Evolutionary conservation across 2,797 vertebrate genomes (phyloP).

Genomic region (Sparus aurata): DNA sequence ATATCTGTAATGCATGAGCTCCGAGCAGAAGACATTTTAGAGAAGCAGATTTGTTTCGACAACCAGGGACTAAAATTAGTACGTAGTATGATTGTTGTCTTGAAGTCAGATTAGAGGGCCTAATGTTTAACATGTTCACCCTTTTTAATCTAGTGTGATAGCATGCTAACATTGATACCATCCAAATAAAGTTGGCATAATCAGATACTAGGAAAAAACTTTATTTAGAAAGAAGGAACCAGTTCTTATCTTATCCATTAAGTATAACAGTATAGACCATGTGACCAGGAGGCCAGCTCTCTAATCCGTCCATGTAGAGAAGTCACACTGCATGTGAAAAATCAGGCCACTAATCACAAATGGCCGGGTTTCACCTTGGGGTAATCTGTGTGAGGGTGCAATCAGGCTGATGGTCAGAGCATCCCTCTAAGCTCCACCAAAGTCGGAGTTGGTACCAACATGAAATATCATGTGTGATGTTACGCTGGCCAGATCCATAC

Average conservation of each 20-base stretch:
- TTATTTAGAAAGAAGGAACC: too few relatives aligned
- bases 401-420: not conserved
- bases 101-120: too few relatives aligned
- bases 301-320: not conserved
- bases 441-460: not conserved
- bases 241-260: too few relatives aligned
- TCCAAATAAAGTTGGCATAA: too few relatives aligned
- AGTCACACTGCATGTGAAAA: not conserved
- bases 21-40: not conserved
- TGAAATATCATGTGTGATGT: constrained; percentile 8
- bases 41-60: not conserved
- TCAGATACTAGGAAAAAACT: too few relatives aligned
- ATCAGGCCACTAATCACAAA: not conserved
- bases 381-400: constrained; percentile 14
- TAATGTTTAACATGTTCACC: not conserved
- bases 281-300: not conserved
- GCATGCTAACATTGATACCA: too few relatives aligned
- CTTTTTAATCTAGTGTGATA: too few relatives aligned
- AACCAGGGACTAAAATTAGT: too few relatives aligned
- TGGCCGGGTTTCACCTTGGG: constrained; percentile 1
- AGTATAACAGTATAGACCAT: not conserved
- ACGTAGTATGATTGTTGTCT: too few relatives aligned
- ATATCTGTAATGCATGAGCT: not conserved
- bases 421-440: constrained; percentile 3
- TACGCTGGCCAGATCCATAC: constrained; percentile 22